phyloP scores from a whole-genome alignment of 2,797 vertebrate species.

The Alectoris magna region DNA sequence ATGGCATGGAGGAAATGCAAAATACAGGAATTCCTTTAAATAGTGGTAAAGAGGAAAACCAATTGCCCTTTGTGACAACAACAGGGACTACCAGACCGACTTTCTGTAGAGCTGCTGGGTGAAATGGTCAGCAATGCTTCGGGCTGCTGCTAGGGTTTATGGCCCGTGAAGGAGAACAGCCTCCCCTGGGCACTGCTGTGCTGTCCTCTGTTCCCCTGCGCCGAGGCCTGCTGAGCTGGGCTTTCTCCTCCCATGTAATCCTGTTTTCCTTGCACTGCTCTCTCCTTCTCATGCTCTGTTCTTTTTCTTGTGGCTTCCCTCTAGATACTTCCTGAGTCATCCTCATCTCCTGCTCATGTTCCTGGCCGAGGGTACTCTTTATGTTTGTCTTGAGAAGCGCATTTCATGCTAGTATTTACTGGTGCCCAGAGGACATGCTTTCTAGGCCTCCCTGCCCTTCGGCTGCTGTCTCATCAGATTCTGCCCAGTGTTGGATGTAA shows the following conservation, averaged over 20 bases:
- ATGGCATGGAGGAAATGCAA: not conserved
- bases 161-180: not conserved
- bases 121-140: not conserved
- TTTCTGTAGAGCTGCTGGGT: not conserved
- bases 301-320: not conserved
- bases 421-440: not conserved
- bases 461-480: conserved; percentile 3
- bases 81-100: not conserved
- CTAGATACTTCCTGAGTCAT: not conserved
- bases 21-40: not conserved
- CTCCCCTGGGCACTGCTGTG: not conserved
- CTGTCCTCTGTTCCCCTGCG: not conserved
- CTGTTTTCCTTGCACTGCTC: accelerated
- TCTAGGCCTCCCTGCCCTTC: not conserved
- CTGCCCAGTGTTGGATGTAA: not conserved
- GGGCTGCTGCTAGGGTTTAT: not conserved
- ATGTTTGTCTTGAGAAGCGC: not conserved
- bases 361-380: not conserved
- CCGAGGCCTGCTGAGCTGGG: not conserved
- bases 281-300: not conserved
- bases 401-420: not conserved
- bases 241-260: not conserved
- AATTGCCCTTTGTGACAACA: not conserved
- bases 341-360: not conserved
- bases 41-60: not conserved